Base-by-base conservation (phyloP, 2,797 vertebrate genomes). In the Gymnothorax reevesii region DNA sequence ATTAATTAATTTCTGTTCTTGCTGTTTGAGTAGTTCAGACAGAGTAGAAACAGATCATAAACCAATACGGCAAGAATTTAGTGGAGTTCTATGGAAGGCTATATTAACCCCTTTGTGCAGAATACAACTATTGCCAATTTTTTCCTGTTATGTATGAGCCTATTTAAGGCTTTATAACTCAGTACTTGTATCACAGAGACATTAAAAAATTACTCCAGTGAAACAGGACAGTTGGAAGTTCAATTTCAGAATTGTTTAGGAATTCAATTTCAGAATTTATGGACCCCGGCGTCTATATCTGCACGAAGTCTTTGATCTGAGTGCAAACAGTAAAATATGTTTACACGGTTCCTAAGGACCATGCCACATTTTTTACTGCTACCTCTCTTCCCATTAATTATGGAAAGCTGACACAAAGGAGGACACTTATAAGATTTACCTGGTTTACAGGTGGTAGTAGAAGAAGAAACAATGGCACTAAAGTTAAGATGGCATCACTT, bases 1-100 rank as follows among this genome's bases (percentile, higher is more conserved):
- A 49, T 42, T 82, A 54, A 82, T 82, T 85, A 82, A 82, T 82
- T 82, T 42, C 33, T 71, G 54, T 82, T 87, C 87, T 82, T 25
- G 87, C 69, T 85, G 87, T 60, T 20, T 52, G 83, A 57, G 33
- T 49, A 84, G 59, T 49, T 49, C 80, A 84, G 75, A 82, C 33
- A 42, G 33, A 42, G 33, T 42, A 42, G 1, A 42, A 42, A 42
- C 33, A 42, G 33, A 42, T 42, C 33, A 42, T 42, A 42, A 42
- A 42, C 49, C 20, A n/a, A 59, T 66, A 62, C 25, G 59, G 71
- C 13, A 7, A 17, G 27, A 13, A 0, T 10, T 83, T 55, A 52
- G n/a, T 27, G 12, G 77, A 69, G 77, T 84, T n/a, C 7, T 80
- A 13, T 49, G 79, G 52, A 42, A 42, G 33, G 33, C 33, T 42